phyloP scores from a whole-genome alignment of 1,140 invertebrate species.

The Bilobella aurantiaca region DNA sequence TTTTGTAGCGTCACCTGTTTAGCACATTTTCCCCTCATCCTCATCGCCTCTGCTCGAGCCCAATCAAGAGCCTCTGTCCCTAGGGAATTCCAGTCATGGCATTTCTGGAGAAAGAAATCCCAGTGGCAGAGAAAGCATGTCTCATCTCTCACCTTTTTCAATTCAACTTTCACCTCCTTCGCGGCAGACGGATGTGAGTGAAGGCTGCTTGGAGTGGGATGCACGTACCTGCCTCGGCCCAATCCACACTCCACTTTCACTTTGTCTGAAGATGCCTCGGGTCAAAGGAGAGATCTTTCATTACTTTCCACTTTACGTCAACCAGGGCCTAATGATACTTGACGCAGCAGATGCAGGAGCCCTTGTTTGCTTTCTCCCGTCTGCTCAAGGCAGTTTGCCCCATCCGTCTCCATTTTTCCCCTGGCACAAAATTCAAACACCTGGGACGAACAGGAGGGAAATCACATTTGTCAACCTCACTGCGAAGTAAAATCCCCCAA shows the following conservation, averaged over 20 bases:
- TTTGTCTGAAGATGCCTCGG: too few species aligned
- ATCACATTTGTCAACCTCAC: conserved; percentile 1
- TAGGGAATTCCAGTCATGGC: conserved; percentile 20
- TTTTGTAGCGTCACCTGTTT: conserved; percentile 34
- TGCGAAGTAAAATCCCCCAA: not conserved
- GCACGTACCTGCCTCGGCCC: too few species aligned
- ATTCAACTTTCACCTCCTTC: not conserved
- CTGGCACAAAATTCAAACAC: not conserved
- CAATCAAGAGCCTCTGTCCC: conserved; percentile 32
- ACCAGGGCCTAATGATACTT: conserved; percentile 23
- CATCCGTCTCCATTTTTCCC: not conserved
- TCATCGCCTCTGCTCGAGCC: conserved; percentile 26
- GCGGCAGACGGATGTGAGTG: too few species aligned
- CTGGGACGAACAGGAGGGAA: not conserved
- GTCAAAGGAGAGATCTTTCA: conserved; percentile 25
- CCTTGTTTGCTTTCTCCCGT: not conserved
- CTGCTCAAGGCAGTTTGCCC: not conserved
- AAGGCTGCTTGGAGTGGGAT: too few species aligned
- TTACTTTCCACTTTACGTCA: conserved; percentile 27
- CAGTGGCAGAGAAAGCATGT: not conserved
- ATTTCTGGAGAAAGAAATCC: not conserved
- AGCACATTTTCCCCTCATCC: conserved; percentile 12
- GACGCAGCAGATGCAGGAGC: too few species aligned
- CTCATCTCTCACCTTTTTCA: conserved; percentile 11
- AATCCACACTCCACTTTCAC: too few species aligned